Percentiles rank a stretch among this genome's conserved stretches.
These are phyloP conservation scores for Anolis sagrei DNA, from an alignment of 2,113 vertebrate genomes.

Conservation along the genomic window DNA sequence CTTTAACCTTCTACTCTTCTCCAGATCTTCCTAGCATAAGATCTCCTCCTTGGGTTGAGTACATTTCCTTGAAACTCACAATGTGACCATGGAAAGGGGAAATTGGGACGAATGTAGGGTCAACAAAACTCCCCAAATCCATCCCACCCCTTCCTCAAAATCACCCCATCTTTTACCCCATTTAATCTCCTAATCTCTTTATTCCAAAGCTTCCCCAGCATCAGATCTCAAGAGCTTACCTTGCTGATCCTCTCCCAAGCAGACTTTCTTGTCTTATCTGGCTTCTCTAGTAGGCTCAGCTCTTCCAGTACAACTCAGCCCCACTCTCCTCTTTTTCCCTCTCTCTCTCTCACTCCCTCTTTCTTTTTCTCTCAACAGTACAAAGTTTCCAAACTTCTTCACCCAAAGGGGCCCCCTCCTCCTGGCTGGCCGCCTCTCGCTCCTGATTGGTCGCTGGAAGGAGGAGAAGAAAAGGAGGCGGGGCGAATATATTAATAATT, in stretches of 20 bases:
- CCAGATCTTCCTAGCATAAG: too few relatives aligned
- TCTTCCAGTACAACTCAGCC: neutral
- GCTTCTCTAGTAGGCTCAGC: neutral
- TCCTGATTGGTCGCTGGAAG: conserved; percentile 12
- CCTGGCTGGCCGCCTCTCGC: neutral
- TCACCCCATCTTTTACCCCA: too few relatives aligned
- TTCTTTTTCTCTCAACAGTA: neutral
- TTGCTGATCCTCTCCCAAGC: neutral
- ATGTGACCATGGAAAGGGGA: too few relatives aligned
- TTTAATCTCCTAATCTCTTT: too few relatives aligned
- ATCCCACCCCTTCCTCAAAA: too few relatives aligned
- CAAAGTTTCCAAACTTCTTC: conserved; percentile 25
- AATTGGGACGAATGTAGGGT: too few relatives aligned
- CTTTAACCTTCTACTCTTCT: too few relatives aligned
- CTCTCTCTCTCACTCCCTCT: neutral
- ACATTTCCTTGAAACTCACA: too few relatives aligned
- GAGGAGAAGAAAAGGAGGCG: neutral
- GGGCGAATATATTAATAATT: conserved; percentile 11
- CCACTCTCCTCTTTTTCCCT: too few relatives aligned
- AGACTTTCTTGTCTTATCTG: neutral
- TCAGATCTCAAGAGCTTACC: neutral
- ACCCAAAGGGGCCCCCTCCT: neutral
- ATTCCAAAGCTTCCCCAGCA: neutral
- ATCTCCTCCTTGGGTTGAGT: too few relatives aligned
- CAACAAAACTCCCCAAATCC: too few relatives aligned